These are phyloP conservation scores for Helobdella robusta DNA, from an alignment of 2,888 invertebrate species.

Conservation along the genomic window DNA sequence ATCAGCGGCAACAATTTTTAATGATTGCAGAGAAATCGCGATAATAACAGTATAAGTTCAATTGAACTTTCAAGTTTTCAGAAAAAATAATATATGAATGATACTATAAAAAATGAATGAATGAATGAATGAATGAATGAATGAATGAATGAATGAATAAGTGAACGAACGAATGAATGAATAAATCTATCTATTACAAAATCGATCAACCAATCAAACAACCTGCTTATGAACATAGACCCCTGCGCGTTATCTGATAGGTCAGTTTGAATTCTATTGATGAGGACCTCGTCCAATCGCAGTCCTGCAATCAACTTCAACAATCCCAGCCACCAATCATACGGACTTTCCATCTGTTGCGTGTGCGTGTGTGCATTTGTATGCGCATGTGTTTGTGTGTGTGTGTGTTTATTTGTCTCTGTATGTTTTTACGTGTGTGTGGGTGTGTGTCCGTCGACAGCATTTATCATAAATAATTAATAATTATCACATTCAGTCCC, in stretches of 20 bases:
- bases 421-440: neutral
- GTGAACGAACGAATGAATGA: neutral
- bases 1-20: neutral
- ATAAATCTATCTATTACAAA: too few species aligned
- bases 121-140: neutral
- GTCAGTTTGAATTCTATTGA: slow-evolving; percentile 42
- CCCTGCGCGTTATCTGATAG: slow-evolving; percentile 33
- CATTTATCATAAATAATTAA: neutral
- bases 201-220: too few species aligned
- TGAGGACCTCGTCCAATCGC: slow-evolving; percentile 39
- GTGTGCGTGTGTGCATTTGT: neutral
- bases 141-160: neutral
- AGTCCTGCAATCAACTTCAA: slow-evolving; percentile 37
- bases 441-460: neutral
- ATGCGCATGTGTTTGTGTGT: neutral
- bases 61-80: too few species aligned
- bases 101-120: too few species aligned
- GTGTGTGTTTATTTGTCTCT: neutral
- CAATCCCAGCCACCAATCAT: slow-evolving; percentile 45
- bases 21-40: too few species aligned
- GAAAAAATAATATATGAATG: too few species aligned
- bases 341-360: slow-evolving; percentile 35
- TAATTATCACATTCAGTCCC: neutral
- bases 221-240: neutral
- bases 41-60: too few species aligned